Evolutionary conservation across 2,888 invertebrate genomes (phyloP), one percentile per base, ranked within the genome.

Genomic region (Agriopis aurantiaria): DNA sequence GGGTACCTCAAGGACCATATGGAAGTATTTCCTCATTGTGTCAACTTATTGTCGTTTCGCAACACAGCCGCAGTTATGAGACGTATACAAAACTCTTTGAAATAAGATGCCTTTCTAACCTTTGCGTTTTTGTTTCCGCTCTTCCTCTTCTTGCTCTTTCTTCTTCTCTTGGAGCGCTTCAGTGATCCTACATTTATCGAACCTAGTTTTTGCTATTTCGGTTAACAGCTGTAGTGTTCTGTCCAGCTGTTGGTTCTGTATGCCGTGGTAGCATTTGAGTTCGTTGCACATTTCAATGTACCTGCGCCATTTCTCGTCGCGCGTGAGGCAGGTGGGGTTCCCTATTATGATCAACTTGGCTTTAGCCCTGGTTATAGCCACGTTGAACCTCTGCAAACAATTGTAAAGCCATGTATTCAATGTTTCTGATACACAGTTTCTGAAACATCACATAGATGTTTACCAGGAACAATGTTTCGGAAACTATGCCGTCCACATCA

Each of bases 341-440:
- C 86, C 96, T 88, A 89, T 81, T 49, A 87, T 91, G 17, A 97
- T 95, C 17, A 97, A 86, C 73, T 97, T 95, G n/a, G 97, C 87
- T 85, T 96, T 96, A 0, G 97, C 97, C 72, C 97, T 88, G 0
- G 97, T 97, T 14, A 97, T 80, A 0, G 97, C 95, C 2, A 97
- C 97, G 87, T 97, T 97, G 85, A 97, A 96, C 73, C 97, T 90
- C 95, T 96, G 92, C 12, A 95, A 91, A 51, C 14, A 11, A 41
- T 59, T 17, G n/a, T n/a, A 23, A 23, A 23, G 17, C 17, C 17
- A 23, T 23, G 17, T 23, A 23, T 23, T 23, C 17, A 23, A 23
- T 23, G 17, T 23, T 23, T 1, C 17, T 23, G 17, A 23, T 23
- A 23, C 17, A 2, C 17, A 23, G 17, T 23, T 23, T 23, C 17